Conservation (phyloP, 2,113 vertebrate genomes). For the Benthochromis sp. region DNA sequence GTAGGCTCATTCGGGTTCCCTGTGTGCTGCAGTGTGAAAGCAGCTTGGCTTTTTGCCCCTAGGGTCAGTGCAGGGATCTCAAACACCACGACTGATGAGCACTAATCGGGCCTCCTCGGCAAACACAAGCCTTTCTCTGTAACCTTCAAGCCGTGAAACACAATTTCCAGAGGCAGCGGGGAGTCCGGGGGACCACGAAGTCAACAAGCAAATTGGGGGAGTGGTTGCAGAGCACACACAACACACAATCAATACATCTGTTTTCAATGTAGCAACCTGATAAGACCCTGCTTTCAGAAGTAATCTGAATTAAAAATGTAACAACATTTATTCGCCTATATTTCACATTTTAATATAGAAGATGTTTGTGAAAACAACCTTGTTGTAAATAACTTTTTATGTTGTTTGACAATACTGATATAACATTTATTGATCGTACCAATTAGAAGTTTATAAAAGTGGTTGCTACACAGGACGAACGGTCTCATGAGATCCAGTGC, state of each 20-base stretch:
- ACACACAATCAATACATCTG: neutral
- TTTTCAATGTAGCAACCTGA: neutral
- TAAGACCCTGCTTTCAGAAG: neutral
- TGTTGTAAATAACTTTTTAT: neutral
- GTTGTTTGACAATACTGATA: neutral
- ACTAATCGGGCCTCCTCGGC: slow-evolving; percentile 79
- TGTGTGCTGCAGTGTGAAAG: slow-evolving; percentile 76
- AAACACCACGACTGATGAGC: slow-evolving; percentile 76
- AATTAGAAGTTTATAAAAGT: neutral
- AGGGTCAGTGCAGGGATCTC: slow-evolving; percentile 77
- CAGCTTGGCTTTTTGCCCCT: slow-evolving; percentile 73
- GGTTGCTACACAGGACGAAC: neutral
- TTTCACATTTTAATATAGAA: neutral
- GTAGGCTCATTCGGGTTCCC: slow-evolving; percentile 67
- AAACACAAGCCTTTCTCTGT: slow-evolving; percentile 69
- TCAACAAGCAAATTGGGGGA: slow-evolving; percentile 21
- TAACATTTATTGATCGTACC: neutral
- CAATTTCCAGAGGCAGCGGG: slow-evolving; percentile 59
- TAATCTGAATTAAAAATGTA: neutral
- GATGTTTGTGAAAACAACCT: neutral
- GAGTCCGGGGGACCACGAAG: slow-evolving; percentile 16
- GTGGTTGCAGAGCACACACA: neutral
- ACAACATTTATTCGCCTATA: neutral
- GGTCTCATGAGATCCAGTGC: neutral
- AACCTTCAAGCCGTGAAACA: slow-evolving; percentile 57